Percentiles rank a stretch among this genome's conserved stretches.
These are phyloP conservation scores for Chaetura pelagica DNA, from an alignment of 2,113 vertebrate species.

Conservation along the genomic window DNA sequence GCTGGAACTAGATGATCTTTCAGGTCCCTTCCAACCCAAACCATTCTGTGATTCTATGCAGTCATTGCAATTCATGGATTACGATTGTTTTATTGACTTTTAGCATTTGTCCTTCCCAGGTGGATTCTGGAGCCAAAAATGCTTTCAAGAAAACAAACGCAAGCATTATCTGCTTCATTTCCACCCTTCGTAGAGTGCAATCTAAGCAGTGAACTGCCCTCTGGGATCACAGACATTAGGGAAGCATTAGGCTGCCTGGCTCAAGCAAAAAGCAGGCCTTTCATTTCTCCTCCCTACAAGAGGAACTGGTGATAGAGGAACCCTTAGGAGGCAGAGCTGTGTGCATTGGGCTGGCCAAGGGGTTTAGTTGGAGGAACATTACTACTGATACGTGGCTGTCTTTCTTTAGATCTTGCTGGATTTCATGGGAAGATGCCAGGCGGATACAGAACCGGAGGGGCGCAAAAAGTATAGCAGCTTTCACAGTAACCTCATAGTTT, in stretches of 20 bases:
- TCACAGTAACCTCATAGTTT: background rate
- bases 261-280: background rate
- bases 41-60: background rate
- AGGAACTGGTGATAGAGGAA: background rate
- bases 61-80: background rate
- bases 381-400: accelerated
- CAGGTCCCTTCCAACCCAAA: too few relatives aligned
- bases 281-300: background rate
- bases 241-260: background rate
- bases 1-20: too few relatives aligned
- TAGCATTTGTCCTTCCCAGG: background rate
- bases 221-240: background rate
- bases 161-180: background rate
- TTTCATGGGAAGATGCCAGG: background rate
- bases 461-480: background rate
- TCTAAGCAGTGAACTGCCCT: accelerated
- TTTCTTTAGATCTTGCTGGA: background rate
- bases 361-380: background rate
- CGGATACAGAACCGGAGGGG: accelerated
- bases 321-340: background rate
- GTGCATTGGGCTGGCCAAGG: accelerated
- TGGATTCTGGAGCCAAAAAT: background rate
- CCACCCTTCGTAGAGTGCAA: background rate
- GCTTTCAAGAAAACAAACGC: background rate
- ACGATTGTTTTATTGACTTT: background rate